phyloP scores from a whole-genome alignment of 2,888 invertebrate species.

The Patella ulyssiponensis region DNA sequence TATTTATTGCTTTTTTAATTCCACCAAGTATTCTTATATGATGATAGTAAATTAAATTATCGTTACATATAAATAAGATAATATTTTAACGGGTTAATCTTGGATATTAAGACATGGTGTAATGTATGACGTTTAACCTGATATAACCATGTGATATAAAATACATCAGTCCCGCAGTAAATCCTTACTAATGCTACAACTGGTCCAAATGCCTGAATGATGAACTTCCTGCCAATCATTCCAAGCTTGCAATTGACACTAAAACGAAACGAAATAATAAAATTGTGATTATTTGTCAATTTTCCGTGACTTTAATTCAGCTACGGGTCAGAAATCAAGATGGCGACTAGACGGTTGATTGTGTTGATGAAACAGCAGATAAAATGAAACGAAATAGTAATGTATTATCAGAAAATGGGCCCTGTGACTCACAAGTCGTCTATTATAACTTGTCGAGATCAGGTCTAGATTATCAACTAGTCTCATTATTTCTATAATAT shows the following conservation, averaged over 20 bases:
- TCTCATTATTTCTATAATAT: neutral
- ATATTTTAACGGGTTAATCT: no score
- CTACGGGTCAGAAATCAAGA: constrained; percentile 8
- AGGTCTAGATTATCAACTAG: neutral
- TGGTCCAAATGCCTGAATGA: no score
- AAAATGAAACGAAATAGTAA: neutral
- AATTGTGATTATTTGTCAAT: constrained; percentile 12
- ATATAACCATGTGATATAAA: no score
- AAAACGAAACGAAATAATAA: constrained; percentile 13
- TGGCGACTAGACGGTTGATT: neutral
- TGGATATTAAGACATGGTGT: no score
- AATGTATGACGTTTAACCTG: no score
- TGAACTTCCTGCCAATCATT: neutral
- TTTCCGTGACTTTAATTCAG: constrained; percentile 5
- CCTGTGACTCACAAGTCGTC: neutral
- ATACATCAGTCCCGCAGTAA: no score
- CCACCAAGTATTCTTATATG: no score
- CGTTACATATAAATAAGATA: no score
- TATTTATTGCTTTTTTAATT: no score
- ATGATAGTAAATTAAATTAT: no score
- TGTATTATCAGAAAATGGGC: constrained; percentile 6
- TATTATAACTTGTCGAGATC: neutral
- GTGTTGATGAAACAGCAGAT: neutral
- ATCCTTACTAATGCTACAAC: no score
- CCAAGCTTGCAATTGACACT: neutral